These are phyloP conservation scores for Palythoa caribaeorum DNA, from an alignment of 92 coral and sea anemone species.

Conservation along the genomic window DNA sequence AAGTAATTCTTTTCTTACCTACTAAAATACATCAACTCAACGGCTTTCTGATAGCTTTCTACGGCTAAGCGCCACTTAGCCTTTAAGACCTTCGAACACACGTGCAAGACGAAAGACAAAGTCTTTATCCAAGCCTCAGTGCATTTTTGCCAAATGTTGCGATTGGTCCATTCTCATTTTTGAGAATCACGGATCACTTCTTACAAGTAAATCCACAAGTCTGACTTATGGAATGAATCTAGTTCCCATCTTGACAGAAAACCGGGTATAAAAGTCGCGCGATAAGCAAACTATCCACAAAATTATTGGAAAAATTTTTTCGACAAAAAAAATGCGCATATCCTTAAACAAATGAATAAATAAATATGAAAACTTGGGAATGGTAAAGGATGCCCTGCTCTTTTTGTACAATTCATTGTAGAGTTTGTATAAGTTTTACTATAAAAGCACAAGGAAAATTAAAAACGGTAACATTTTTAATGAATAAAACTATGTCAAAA, in stretches of 20 bases:
- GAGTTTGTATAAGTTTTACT: not conserved
- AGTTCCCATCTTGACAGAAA: slow-evolving; percentile 6
- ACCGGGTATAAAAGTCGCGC: not conserved
- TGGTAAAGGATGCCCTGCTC: not conserved
- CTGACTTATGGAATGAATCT: slow-evolving; percentile 9
- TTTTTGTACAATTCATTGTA: not conserved
- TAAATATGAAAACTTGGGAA: not conserved
- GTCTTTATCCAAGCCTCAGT: slow-evolving; percentile 24
- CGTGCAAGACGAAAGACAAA: slow-evolving; percentile 16
- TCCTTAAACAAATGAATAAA: not conserved
- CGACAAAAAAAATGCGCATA: not conserved
- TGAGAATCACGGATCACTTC: slow-evolving; percentile 1
- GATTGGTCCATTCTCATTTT: not conserved
- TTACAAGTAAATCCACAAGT: not conserved
- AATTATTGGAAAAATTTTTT: not conserved
- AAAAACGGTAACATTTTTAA: not conserved
- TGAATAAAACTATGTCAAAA: not conserved
- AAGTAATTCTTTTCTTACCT: slow-evolving; percentile 15
- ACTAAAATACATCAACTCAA: slow-evolving; percentile 8
- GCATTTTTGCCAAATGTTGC: not conserved
- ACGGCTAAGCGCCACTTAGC: slow-evolving; percentile 3
- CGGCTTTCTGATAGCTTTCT: slow-evolving; percentile 10
- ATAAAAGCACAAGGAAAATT: slow-evolving; percentile 1
- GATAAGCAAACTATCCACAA: not conserved
- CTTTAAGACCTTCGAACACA: slow-evolving; percentile 16